Evolutionary conservation across 2,888 invertebrate genomes (phyloP).

Genomic region (Acanthosepion pharaonis): DNA sequence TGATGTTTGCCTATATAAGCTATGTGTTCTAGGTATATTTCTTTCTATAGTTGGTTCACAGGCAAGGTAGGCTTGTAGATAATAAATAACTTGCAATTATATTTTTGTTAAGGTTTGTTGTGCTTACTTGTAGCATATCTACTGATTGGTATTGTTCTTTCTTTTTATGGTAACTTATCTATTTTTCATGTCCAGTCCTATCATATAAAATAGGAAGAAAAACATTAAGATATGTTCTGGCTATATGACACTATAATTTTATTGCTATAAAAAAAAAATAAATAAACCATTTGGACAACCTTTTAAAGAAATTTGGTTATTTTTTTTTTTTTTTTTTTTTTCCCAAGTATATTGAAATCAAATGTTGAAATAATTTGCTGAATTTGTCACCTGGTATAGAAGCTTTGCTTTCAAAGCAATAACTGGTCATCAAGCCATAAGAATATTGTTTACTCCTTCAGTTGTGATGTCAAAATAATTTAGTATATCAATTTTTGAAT

Average conservation of each 20-base stretch:
- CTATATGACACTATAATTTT: not conserved
- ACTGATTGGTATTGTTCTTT: not conserved
- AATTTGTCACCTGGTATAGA: not conserved
- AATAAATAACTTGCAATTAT: constrained; percentile 33
- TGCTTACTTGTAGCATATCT: not conserved
- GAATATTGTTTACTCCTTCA: no score
- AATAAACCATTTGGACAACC: not conserved
- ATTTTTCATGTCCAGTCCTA: not conserved
- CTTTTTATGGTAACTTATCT: constrained; percentile 33
- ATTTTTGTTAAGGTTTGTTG: not conserved
- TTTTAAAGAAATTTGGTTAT: not conserved
- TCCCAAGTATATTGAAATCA: not conserved
- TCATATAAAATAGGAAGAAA: constrained; percentile 13
- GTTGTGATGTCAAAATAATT: no score
- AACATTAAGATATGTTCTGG: not conserved
- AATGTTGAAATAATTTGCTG: not conserved
- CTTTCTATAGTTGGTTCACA: not conserved
- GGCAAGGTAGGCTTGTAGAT: not conserved
- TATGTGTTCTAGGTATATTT: not conserved
- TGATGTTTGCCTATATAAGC: not conserved
- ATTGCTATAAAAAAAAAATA: not conserved
- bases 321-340: not conserved
- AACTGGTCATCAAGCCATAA: no score
- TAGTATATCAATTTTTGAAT: no score
- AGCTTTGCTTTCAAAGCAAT: not conserved